Conservation (phyloP, 1,140 invertebrate genomes). For the Conus ventricosus region DNA sequence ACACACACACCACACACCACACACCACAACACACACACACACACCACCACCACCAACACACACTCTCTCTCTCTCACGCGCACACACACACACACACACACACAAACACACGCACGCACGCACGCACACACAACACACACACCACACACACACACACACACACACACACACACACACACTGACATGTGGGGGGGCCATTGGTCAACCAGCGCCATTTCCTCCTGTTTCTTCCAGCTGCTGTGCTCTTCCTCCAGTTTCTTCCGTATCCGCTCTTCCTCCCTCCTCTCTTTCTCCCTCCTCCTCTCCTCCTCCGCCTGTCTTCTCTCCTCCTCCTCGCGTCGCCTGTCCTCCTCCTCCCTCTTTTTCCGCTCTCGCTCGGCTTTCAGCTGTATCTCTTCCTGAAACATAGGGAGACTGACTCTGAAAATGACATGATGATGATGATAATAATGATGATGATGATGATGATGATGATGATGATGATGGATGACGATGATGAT, state of each 20-base stretch:
- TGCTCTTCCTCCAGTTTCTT: conserved; percentile 41
- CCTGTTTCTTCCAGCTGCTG: background rate
- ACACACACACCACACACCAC: background rate
- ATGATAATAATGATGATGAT: conserved; percentile 11
- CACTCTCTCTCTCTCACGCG: background rate
- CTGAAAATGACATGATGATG: background rate
- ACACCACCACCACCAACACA: background rate
- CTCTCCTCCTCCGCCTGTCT: conserved; percentile 49
- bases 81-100: background rate
- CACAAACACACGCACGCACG: background rate
- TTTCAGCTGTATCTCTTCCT: conserved; percentile 55
- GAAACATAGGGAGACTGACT: background rate
- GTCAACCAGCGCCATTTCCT: background rate
- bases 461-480: conserved; percentile 24
- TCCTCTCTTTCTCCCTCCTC: conserved; percentile 48
- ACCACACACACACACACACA: background rate
- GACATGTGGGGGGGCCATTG: background rate
- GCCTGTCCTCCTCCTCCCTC: conserved; percentile 50
- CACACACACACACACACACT: background rate
- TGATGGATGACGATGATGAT: conserved; percentile 24
- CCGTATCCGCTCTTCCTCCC: conserved; percentile 52
- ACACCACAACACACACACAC: background rate
- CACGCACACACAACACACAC: background rate
- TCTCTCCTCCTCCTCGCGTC: conserved; percentile 48
- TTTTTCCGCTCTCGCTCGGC: conserved; percentile 50